Conservation (phyloP, 1,140 invertebrate genomes). For the Drosophila cardini region DNA sequence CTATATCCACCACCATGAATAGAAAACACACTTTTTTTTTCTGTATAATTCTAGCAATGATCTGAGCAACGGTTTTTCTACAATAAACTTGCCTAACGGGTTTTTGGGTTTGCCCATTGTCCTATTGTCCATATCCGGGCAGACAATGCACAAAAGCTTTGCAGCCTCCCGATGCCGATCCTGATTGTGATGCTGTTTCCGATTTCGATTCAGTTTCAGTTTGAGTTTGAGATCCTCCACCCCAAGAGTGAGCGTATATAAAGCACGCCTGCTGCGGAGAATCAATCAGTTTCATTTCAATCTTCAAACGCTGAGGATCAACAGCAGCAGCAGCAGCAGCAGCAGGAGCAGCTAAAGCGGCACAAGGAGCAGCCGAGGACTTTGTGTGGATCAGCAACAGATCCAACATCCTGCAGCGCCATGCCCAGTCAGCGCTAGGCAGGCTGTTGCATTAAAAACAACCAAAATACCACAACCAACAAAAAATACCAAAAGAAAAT, state of each 20-base stretch:
- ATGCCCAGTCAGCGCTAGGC: slow-evolving; percentile 64
- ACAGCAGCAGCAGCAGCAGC: slow-evolving; percentile 61
- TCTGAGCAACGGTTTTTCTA: slow-evolving; percentile 69
- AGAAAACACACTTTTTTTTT: slow-evolving; percentile 56
- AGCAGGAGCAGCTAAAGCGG: slow-evolving; percentile 55
- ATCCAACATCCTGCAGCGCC: slow-evolving; percentile 54
- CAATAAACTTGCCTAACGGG: slow-evolving; percentile 80
- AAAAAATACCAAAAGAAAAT: slow-evolving; percentile 20
- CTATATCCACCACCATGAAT: slow-evolving; percentile 63
- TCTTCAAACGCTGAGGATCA: slow-evolving; percentile 77
- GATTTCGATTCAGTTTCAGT: slow-evolving; percentile 32
- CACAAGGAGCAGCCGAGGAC: slow-evolving; percentile 64
- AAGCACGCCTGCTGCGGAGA: slow-evolving; percentile 76
- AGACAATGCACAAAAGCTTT: slow-evolving; percentile 79
- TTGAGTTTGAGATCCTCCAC: slow-evolving; percentile 29
- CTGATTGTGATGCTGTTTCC: slow-evolving; percentile 26
- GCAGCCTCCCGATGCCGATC: slow-evolving; percentile 64
- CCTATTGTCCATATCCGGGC: slow-evolving; percentile 68
- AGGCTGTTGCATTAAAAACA: slow-evolving; percentile 68
- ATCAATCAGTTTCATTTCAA: slow-evolving; percentile 85
- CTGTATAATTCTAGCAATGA: slow-evolving; percentile 47
- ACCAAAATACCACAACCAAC: too few relatives aligned
- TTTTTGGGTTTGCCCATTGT: slow-evolving; percentile 62
- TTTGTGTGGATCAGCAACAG: slow-evolving; percentile 55
- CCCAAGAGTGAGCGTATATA: slow-evolving; percentile 67